Conservation (phyloP, 1,140 invertebrate genomes). For the Holotrichia oblita region DNA sequence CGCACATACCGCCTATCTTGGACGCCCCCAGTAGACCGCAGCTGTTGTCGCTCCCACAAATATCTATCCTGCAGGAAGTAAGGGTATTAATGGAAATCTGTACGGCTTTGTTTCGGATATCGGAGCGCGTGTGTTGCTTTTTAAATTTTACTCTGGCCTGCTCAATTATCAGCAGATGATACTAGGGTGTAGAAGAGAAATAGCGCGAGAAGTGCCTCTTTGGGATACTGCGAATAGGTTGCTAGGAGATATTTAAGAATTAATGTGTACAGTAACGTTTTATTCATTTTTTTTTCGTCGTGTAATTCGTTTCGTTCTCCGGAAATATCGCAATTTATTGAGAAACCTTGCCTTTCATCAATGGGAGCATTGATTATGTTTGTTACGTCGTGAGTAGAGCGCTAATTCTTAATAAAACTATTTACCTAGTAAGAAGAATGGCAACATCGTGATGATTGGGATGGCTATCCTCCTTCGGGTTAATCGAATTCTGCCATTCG, state of each 20-base stretch:
- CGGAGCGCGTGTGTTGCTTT: neutral
- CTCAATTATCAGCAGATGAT: neutral
- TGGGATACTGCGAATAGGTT: neutral
- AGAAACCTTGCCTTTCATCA: too few relatives aligned
- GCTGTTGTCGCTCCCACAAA: constrained; percentile 47
- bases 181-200: neutral
- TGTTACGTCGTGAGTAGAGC: too few relatives aligned
- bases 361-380: too few relatives aligned
- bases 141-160: neutral
- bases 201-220: neutral
- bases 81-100: constrained; percentile 38
- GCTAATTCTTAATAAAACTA: neutral
- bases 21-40: constrained; percentile 85
- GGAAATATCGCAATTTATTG: too few relatives aligned
- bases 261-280: neutral
- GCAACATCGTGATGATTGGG: constrained; percentile 77
- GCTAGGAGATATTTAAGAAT: neutral
- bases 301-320: neutral
- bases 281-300: neutral
- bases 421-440: constrained; percentile 72
- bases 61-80: constrained; percentile 46
- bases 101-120: constrained; percentile 30
- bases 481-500: constrained; percentile 69
- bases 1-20: constrained; percentile 88
- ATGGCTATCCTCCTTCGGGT: constrained; percentile 68